These are phyloP conservation scores for Pygmarrhopalites habei DNA, from an alignment of 1,140 invertebrate genomes.

Conservation along the genomic window DNA sequence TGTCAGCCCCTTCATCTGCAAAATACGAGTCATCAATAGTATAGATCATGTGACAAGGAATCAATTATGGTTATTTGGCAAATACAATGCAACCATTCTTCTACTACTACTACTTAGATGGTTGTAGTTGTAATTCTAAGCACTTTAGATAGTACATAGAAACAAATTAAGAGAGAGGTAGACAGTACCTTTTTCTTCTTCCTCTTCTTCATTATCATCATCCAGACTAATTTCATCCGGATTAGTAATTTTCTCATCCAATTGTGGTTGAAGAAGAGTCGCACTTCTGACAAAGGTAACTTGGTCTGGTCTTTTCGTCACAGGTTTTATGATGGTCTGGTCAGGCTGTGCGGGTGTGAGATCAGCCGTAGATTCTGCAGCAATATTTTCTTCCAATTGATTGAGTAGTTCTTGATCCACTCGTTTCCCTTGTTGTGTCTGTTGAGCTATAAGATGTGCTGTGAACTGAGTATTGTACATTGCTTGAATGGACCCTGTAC, in stretches of 20 bases:
- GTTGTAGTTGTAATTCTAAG: no score
- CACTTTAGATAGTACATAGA: no score
- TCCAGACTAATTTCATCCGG: constrained; percentile 92
- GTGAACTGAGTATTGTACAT: constrained; percentile 82
- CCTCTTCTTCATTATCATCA: constrained; percentile 64
- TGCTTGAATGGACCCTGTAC: constrained; percentile 92
- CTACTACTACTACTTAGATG: neutral
- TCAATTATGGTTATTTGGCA: no score
- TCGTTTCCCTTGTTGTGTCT: constrained; percentile 24
- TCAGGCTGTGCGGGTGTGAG: constrained; percentile 1
- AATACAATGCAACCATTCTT: neutral
- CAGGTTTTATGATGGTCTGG: constrained; percentile 5
- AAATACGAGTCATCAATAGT: no score
- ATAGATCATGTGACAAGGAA: no score
- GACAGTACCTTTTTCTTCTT: constrained; percentile 50
- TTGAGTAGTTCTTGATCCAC: constrained; percentile 4
- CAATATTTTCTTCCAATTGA: constrained; percentile 68
- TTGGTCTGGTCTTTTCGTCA: constrained; percentile 48
- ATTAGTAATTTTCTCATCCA: constrained; percentile 65
- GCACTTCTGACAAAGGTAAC: constrained; percentile 79
- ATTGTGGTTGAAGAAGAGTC: constrained; percentile 66
- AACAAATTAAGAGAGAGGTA: no score
- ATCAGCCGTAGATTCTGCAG: constrained; percentile 47
- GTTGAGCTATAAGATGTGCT: constrained; percentile 37
- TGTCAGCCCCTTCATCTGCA: constrained; percentile 45